Base-by-base conservation (phyloP, 2,113 vertebrate species). In the Mobula hypostoma region DNA sequence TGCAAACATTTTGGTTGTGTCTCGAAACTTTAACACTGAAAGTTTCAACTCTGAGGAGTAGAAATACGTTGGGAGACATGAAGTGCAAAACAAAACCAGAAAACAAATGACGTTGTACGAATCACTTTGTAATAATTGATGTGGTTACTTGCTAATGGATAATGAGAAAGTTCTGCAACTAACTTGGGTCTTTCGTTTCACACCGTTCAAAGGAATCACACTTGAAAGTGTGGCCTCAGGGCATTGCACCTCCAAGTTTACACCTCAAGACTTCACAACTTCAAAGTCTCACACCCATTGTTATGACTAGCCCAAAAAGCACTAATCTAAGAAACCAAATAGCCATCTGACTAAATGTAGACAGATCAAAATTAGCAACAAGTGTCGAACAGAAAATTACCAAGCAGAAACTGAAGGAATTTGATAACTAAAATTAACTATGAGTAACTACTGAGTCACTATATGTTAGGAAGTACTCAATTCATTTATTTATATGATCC, bases 161-260 rank as follows among this genome's bases (percentile, higher is more conserved):
- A 91, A 91, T 70, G 15, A 91, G 61, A 40, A 68, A 72, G 36
- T 63, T 40, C 61, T 88, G 36, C 17, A 40, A 40, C 79, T 48
- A 63, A 27, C 12, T 8, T 87, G 83, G 58, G 3, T 58, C 48
- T 87, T 24, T 87, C 56, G 61, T 87, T 87, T 87, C 83, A 17
- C 58, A 87, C 58, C 83, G 29, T 87, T 82, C 36, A 82, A 82
- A 83, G 40, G 80, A 17, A 56, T 56, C 40, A 83, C 7, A 24
- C 80, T 87, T 87, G 83, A 63, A 87, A 87, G 56, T 87, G 83
- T 87, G 56, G 29, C 83, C 58, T 87, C 14, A 5, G 83, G 58
- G 27, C 83, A 87, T 63, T 87, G 24, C 83, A 87, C 11, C 27
- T 87, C 58, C 56, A 58, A 61, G 27, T 24, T 61, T 24, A 87